Base-by-base conservation (phyloP, 2,888 invertebrate genomes). In the Apotomis betuletana region DNA sequence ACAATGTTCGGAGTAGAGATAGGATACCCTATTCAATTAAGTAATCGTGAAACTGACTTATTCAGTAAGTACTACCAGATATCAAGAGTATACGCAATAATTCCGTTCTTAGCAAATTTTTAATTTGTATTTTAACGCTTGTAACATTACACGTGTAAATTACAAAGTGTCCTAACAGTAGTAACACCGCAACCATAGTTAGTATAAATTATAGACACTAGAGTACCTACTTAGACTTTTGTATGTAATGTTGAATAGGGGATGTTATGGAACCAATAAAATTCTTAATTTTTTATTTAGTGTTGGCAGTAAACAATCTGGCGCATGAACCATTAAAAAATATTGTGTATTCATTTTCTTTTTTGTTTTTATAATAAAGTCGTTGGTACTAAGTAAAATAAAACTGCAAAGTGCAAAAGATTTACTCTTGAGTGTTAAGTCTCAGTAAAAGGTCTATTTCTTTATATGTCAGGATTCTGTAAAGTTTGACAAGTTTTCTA, bases 231-330 rank as follows among this genome's bases (percentile, higher is more conserved):
- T 61, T 72, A 72, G 68, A 67, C 13, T 71, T 72, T 72, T 72
- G 72, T 68, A 72, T 72, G 63, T 72, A 67, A 68, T 68, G 62
- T 72, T 54, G 72, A 68, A 12, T 72, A 68, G 62, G 67, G 63
- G 58, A 58, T 59, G 72, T 36, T 72, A 72, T 68, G 72, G 72
- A 72, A 72, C 72, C 72, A 72, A 72, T 58, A 70, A 67, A 59
- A 41, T 60, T 49, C 49, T 59, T 52, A 12, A 59, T 52, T 52
- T 65, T 54, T 62, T 61, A 51, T 72, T 67, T 63, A 55, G 54
- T 63, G 51, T 62, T 67, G 51, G 13, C 13, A 38, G 2, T n/a
- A n/a, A n/a, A 54, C 12, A 9, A 41, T 41, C 6, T 41, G 41
- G 4, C 41, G 41, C 27, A 27, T 27, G 27, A 27, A 27, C 27